These are phyloP conservation scores for Zeuzera pyrina DNA, from an alignment of 2,888 invertebrate genomes.

Conservation along the genomic window DNA sequence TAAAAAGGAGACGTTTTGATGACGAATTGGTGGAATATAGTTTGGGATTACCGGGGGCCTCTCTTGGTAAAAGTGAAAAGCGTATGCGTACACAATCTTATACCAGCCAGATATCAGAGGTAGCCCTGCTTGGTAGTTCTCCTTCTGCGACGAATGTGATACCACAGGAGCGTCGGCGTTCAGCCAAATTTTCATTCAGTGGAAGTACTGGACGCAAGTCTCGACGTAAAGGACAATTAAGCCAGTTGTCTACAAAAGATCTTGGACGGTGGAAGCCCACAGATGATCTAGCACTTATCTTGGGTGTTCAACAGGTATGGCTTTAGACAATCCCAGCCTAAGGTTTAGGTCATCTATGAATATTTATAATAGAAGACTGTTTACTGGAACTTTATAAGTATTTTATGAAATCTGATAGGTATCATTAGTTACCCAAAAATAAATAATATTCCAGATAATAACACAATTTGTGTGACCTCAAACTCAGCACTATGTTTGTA, in stretches of 20 bases:
- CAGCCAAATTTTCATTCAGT: slow-evolving; percentile 52
- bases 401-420: no score
- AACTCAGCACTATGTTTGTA: no score
- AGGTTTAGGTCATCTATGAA: no score
- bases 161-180: slow-evolving; percentile 41
- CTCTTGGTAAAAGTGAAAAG: slow-evolving; percentile 58
- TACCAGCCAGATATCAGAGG: slow-evolving; percentile 67
- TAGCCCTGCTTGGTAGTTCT: slow-evolving; percentile 27
- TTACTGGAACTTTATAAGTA: no score
- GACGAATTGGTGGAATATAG: slow-evolving; percentile 97
- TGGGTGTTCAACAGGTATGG: slow-evolving; percentile 89
- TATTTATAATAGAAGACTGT: no score
- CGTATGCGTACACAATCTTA: slow-evolving; percentile 64
- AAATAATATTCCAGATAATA: no score
- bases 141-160: slow-evolving; percentile 25
- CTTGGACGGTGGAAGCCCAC: slow-evolving; percentile 97
- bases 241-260: slow-evolving; percentile 84
- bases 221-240: slow-evolving; percentile 77
- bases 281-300: slow-evolving; percentile 94
- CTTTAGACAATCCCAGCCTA: no score
- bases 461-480: no score
- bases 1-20: slow-evolving; percentile 95
- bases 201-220: slow-evolving; percentile 58
- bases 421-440: no score
- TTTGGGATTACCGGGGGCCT: slow-evolving; percentile 76